Percentiles rank a stretch among this genome's conserved stretches.
These are phyloP conservation scores for Dryocosmus kuriphilus DNA, from an alignment of 2,888 invertebrate genomes.

Conservation along the genomic window DNA sequence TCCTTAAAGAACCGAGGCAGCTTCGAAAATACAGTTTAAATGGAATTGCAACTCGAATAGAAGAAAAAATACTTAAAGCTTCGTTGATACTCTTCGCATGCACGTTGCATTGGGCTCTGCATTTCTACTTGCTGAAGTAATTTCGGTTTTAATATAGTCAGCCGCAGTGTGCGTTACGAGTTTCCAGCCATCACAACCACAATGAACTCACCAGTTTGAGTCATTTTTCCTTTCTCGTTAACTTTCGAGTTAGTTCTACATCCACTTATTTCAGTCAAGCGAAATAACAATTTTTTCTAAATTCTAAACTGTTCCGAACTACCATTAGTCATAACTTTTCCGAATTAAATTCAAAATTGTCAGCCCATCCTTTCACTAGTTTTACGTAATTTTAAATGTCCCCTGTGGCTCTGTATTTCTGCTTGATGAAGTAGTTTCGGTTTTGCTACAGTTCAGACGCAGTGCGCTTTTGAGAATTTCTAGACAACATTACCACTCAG, in stretches of 20 bases:
- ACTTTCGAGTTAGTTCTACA: not conserved
- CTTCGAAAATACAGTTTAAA: not conserved
- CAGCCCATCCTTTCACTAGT: too few species aligned
- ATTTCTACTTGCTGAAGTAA: not conserved
- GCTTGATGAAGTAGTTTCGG: too few species aligned
- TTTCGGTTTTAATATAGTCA: constrained; percentile 29
- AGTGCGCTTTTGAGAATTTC: too few species aligned
- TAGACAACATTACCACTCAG: too few species aligned
- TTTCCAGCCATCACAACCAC: not conserved
- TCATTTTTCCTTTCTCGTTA: constrained; percentile 10
- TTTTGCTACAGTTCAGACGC: too few species aligned
- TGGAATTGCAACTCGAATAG: not conserved
- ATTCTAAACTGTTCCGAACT: too few species aligned
- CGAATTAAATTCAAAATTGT: too few species aligned
- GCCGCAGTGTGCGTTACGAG: not conserved
- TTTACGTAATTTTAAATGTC: too few species aligned
- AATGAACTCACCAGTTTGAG: not conserved
- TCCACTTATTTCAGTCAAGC: too few species aligned
- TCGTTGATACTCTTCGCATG: not conserved
- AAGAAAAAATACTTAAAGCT: constrained; percentile 1
- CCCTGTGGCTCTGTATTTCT: too few species aligned
- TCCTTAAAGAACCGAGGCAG: not conserved
- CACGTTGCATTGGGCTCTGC: not conserved
- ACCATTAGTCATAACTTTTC: too few species aligned
- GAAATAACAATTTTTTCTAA: too few species aligned